phyloP scores from a whole-genome alignment of 2,797 vertebrate genomes.

The Hypotaenidia okinawae region DNA sequence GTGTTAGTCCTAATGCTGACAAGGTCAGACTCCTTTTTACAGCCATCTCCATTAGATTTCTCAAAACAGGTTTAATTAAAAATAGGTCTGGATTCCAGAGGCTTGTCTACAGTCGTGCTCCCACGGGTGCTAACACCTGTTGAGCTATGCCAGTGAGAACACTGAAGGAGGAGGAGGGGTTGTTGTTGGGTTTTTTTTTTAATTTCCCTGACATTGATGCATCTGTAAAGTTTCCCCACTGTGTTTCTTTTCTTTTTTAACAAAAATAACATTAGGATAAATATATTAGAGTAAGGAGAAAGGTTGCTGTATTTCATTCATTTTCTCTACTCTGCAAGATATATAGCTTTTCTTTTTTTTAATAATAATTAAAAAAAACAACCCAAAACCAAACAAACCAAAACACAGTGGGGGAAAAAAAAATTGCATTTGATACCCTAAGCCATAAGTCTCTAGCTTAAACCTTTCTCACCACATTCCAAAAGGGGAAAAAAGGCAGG shows the following conservation, averaged over 20 bases:
- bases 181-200: neutral
- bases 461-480: conserved; percentile 15
- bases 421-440: neutral
- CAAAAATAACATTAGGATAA: neutral
- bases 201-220: conserved; percentile 17
- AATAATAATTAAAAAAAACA: neutral
- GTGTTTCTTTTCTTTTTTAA: neutral
- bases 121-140: conserved; percentile 60
- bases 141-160: conserved; percentile 29
- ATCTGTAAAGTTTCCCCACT: conserved; percentile 25
- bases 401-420: neutral
- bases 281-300: neutral
- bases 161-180: neutral
- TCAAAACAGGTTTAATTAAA: conserved; percentile 70
- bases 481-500: neutral
- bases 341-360: neutral
- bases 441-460: neutral
- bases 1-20: conserved; percentile 51
- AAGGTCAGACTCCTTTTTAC: conserved; percentile 59
- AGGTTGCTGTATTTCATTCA: neutral
- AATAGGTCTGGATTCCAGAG: conserved; percentile 58
- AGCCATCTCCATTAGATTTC: conserved; percentile 43
- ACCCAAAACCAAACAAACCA: neutral
- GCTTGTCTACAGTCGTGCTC: conserved; percentile 54
- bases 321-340: neutral